A percentile compares a stretch with the other conserved stretches of the same genome.
phyloP scores from a whole-genome alignment of 2,113 vertebrate species.

The Erythrocercus mccallii region DNA sequence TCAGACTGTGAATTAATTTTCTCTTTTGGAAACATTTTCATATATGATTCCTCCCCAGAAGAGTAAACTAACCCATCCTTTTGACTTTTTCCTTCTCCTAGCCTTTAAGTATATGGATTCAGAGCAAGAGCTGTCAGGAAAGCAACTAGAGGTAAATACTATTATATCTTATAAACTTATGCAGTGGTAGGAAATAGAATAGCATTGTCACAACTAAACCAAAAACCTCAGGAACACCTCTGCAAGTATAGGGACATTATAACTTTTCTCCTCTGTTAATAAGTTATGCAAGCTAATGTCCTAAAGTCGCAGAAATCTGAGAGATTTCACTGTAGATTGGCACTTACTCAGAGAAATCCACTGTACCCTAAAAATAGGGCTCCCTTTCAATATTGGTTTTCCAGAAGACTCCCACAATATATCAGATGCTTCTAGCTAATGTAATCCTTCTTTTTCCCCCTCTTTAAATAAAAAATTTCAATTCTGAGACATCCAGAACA shows the following conservation, averaged over 20 bases:
- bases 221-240: background rate
- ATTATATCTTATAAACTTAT: background rate
- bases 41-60: background rate
- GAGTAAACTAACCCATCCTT: background rate
- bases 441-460: background rate
- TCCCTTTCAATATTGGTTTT: background rate
- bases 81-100: background rate
- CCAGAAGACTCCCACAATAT: background rate
- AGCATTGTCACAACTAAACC: background rate
- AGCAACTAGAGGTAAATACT: background rate
- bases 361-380: background rate
- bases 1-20: slow-evolving; percentile 22
- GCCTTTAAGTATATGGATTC: background rate
- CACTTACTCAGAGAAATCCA: background rate
- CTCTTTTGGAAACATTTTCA: slow-evolving; percentile 6
- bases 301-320: background rate
- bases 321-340: background rate
- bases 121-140: background rate
- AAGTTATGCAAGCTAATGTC: background rate
- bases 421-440: background rate
- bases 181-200: background rate
- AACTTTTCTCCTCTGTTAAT: background rate
- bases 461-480: background rate
- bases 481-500: background rate
- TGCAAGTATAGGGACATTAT: background rate